Evolutionary conservation across 2,113 vertebrate genomes (phyloP).

Genomic region (Corythoichthys haematopterus): DNA sequence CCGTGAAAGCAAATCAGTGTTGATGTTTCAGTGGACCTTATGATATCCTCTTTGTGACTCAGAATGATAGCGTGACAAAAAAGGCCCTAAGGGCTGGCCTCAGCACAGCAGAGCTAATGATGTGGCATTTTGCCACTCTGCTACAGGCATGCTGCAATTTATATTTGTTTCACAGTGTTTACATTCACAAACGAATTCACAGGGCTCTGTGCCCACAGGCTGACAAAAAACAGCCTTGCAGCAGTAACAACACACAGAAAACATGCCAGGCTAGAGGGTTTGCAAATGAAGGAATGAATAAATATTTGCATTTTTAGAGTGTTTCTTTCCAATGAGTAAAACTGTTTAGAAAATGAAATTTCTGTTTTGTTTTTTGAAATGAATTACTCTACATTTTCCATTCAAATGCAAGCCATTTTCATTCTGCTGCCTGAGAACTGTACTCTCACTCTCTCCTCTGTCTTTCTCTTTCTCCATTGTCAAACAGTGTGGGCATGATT

Average conservation of each 20-base stretch:
- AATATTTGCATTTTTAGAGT: constrained; percentile 46
- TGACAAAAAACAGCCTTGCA: constrained; percentile 46
- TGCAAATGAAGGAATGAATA: constrained; percentile 20
- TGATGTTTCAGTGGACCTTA: constrained; percentile 21
- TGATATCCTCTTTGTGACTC: constrained; percentile 43
- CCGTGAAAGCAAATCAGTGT: constrained; percentile 1
- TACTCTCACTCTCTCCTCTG: constrained; percentile 17
- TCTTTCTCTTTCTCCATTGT: constrained; percentile 39
- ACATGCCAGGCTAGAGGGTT: not conserved
- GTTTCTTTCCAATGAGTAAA: constrained; percentile 10
- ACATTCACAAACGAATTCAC: constrained; percentile 47
- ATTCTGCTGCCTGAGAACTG: constrained; percentile 27
- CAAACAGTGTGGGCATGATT: constrained; percentile 82
- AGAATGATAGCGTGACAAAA: constrained; percentile 40
- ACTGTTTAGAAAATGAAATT: constrained; percentile 28
- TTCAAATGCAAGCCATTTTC: not conserved
- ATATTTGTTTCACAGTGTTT: constrained; percentile 50
- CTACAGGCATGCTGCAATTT: constrained; percentile 45
- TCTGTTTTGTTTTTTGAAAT: constrained; percentile 5
- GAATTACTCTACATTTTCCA: constrained; percentile 5
- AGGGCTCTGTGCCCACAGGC: constrained; percentile 30
- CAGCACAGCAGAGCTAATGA: constrained; percentile 44
- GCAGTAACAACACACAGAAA: constrained; percentile 19
- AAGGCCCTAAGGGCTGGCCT: constrained; percentile 21
- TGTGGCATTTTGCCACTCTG: constrained; percentile 52